Evolutionary conservation across 2,113 vertebrate species (phyloP).

Genomic region (Podarcis raffonei): DNA sequence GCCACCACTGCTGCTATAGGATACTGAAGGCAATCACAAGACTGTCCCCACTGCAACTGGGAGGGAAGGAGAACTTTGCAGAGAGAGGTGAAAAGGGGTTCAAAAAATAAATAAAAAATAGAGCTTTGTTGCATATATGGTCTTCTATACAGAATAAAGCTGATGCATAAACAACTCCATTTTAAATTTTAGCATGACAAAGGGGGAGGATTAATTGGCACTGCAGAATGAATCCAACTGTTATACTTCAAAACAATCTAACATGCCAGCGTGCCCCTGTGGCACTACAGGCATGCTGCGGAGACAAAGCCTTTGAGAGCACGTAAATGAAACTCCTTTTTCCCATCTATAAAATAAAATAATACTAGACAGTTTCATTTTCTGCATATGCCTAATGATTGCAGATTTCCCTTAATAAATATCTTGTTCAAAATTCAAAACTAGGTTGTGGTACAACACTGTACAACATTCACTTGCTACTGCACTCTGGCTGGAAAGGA

Average conservation of each 20-base stretch:
- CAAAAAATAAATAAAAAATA: too few species aligned
- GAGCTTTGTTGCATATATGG: too few species aligned
- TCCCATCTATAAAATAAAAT: too few species aligned
- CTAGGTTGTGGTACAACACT: background rate
- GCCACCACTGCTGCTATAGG: too few species aligned
- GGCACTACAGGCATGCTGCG: too few species aligned
- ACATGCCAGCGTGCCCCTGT: background rate
- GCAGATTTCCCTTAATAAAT: background rate
- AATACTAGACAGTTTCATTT: background rate
- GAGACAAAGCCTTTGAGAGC: background rate
- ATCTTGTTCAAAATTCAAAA: background rate
- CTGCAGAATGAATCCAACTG: background rate
- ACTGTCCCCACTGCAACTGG: background rate
- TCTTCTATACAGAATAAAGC: background rate
- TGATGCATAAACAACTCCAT: background rate
- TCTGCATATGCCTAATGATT: too few species aligned
- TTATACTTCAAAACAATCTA: background rate
- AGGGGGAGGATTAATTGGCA: background rate
- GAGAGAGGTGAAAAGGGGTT: background rate
- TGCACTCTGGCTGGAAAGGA: background rate
- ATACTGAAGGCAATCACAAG: background rate
- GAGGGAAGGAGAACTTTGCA: background rate
- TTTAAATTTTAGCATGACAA: background rate
- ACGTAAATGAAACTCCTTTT: background rate
- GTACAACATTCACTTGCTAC: too few species aligned